Base-by-base conservation (phyloP, 2,113 vertebrate genomes). In the Petrocephalus zakoni region DNA sequence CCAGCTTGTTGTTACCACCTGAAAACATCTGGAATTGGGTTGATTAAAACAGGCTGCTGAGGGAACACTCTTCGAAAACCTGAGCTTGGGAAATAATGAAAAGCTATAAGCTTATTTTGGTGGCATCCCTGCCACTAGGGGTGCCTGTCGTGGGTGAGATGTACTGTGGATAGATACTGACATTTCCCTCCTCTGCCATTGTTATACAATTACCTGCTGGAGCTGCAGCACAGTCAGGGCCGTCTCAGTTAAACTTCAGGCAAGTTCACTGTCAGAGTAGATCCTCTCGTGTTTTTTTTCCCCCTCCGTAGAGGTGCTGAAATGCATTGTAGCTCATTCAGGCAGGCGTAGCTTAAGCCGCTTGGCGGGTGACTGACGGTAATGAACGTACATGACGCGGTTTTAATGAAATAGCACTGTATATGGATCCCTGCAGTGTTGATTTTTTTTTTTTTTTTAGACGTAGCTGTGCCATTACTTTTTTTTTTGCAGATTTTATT, bases 1-100 rank as follows among this genome's bases (percentile, higher is more conserved):
- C 46, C 13, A 6, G 37, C 81, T 90, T 89, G 89, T 89, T 87
- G 88, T 90, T 93, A 92, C 91, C 94, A 94, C 94, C 94, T 94
- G 94, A 94, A 95, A 93, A 92, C 93, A 93, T 94, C 90, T 92
- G 91, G 90, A 90, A 91, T 91, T 89, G 91, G 88, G 47, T 61
- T 87, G 25, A 53, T 53, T 90, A 61, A 90, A 84, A 86, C 93
- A 89, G 91, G 90, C 92, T 87, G 86, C 91, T 93, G 92, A 82
- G 49, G 52, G 42, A 37, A 5, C 42, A 58, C 29, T n/a, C n/a
- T 53, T 72, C 25, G 68, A 68, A 85, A 25, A n/a, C 58, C 22
- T 86, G 90, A 90, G 87, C 92, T 85, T 90, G 90, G 90, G 93
- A 87, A 89, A 91, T 89, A 87, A 88, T 58, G 22, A 88, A n/a